Conservation (phyloP, 2,797 vertebrate species). For the Jordanella pulchra region DNA sequence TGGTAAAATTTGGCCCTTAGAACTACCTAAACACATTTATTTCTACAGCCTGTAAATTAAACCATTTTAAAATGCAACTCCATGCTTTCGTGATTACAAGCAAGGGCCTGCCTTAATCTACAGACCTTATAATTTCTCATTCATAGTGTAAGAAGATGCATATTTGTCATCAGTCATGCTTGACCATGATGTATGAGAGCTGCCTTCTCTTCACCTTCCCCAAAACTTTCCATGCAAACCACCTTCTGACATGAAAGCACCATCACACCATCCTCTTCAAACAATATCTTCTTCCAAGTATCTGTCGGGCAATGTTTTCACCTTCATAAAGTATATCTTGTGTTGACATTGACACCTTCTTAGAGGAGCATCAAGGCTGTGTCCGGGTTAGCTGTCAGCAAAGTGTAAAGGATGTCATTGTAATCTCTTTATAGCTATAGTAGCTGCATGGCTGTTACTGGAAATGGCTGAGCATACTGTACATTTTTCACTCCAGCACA, state of each 20-base stretch:
- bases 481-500: constrained; percentile 66
- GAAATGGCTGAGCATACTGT: constrained; percentile 60
- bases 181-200: constrained; percentile 81
- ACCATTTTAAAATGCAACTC: constrained; percentile 66
- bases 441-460: constrained; percentile 57
- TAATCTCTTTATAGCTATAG: constrained; percentile 65
- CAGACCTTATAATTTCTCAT: constrained; percentile 79
- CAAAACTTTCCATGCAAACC: constrained; percentile 66
- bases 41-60: constrained; percentile 70
- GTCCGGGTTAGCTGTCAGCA: constrained; percentile 76
- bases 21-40: constrained; percentile 16
- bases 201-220: constrained; percentile 30
- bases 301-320: constrained; percentile 73
- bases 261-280: constrained; percentile 65
- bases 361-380: constrained; percentile 77
- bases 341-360: constrained; percentile 68
- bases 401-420: constrained; percentile 67
- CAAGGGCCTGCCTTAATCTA: constrained; percentile 78
- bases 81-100: constrained; percentile 77
- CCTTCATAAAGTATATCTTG: constrained; percentile 72
- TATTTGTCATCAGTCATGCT: constrained; percentile 87
- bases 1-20: not conserved
- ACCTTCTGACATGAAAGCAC: constrained; percentile 66
- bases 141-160: constrained; percentile 86
- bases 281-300: constrained; percentile 60